These are phyloP conservation scores for Bedellia somnulentella DNA, from an alignment of 2,888 invertebrate species.

Conservation along the genomic window DNA sequence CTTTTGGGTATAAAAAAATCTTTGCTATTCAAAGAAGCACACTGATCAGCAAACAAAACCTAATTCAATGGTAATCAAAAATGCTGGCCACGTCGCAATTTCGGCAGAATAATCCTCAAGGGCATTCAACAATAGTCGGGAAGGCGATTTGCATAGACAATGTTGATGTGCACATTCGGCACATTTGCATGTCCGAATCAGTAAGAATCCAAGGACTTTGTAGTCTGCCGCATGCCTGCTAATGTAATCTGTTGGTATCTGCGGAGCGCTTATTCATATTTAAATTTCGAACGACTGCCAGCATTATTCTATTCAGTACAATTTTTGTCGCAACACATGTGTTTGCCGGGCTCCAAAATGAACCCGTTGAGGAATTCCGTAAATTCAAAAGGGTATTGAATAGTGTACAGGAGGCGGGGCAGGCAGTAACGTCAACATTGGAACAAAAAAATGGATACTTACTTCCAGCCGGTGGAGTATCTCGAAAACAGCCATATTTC, in stretches of 20 bases:
- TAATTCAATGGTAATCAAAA: constrained; percentile 34
- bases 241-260: constrained; percentile 37
- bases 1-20: too few relatives aligned
- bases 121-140: constrained; percentile 48
- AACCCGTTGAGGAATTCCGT: too few relatives aligned
- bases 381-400: too few relatives aligned
- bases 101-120: constrained; percentile 40
- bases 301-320: too few relatives aligned
- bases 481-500: constrained; percentile 98
- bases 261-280: constrained; percentile 31
- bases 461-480: constrained; percentile 95
- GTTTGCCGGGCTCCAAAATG: too few relatives aligned
- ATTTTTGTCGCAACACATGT: too few relatives aligned
- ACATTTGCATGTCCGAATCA: constrained; percentile 47
- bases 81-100: constrained; percentile 35
- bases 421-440: too few relatives aligned
- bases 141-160: constrained; percentile 42
- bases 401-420: too few relatives aligned
- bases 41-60: constrained; percentile 12
- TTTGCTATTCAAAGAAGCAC: constrained; percentile 1
- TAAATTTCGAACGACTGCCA: constrained; percentile 32
- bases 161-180: constrained; percentile 30
- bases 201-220: constrained; percentile 6
- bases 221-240: constrained; percentile 24
- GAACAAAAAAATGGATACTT: constrained; percentile 19